Evolutionary conservation across 2,888 invertebrate species (phyloP), one percentile per base, ranked within the genome.

Genomic region (Lingula anatina): DNA sequence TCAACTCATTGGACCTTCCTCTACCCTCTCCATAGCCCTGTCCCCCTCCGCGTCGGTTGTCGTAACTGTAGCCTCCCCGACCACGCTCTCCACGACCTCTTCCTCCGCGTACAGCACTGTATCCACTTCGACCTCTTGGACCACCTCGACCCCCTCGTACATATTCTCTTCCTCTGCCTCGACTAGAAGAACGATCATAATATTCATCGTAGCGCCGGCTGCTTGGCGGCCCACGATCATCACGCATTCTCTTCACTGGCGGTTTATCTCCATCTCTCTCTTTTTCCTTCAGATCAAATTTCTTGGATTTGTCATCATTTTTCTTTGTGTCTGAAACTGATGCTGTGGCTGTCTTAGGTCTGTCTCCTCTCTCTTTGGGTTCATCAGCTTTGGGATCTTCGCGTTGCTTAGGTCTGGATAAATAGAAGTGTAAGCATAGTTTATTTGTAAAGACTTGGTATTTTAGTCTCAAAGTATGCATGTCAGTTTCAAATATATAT

Each of bases 121-220:
- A 50, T 15, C 56, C 56, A 9, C 62, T 55, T 9, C 62, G 45
- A 35, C 65, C 57, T 18, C 62, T 51, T 25, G 39, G 25, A 15
- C 68, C 55, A 18, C 73, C 67, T 35, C 73, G 59, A 21, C 74
- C 73, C n/a, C n/a, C n/a, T 27, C 76, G 54, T 23, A 70, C 67
- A 59, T 69, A 70, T 49, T 70, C 71, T 18, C 68, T 55, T 26
- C 66, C 61, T 44, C 62, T 55, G 35, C 67, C 53, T 26, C 67
- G 51, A 56, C 62, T 58, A 20, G 61, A 53, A 21, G 58, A 57
- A 43, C 62, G 51, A 40, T 57, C 60, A 9, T 18, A 15, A 24
- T 28, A 18, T n/a, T 47, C 42, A 12, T n/a, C n/a, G 9, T 31
- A n/a, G n/a, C n/a, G n/a, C n/a, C n/a, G n/a, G n/a, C n/a, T 5